Evolutionary conservation across 1,140 invertebrate genomes (phyloP), one percentile per base, ranked within the genome.

Genomic region (Macrobrachium rosenbergii): DNA sequence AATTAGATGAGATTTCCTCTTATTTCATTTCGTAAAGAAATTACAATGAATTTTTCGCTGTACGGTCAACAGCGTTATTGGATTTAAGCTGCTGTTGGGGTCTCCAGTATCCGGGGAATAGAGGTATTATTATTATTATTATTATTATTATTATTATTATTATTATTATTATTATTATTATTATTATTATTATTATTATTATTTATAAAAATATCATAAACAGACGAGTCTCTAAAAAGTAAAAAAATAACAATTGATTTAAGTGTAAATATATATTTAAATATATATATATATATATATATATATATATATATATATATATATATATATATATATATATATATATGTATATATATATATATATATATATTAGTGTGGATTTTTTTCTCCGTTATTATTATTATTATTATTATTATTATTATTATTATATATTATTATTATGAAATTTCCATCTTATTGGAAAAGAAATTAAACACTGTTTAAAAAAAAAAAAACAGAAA

Each of bases 101-200:
- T n/a, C n/a, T n/a, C n/a, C n/a, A n/a, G n/a, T n/a, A n/a, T n/a
- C n/a, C n/a, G n/a, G n/a, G n/a, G n/a, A n/a, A n/a, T n/a, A n/a
- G n/a, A n/a, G n/a, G n/a, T 45, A 37, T 16, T 76, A 76, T 16
- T 45, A 76, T 16, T 45, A 76, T 3, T n/a, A 77, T 43, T 7
- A 77, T 6, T 52, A 77, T 17, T 77, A 77, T 43, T 52, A 77
- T 43, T 52, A 77, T 17, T 37, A 77, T 43, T 52, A 77, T 43
- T 77, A 77, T 43, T 77, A 77, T 43, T 52, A 77, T 43, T 77
- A 77, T 43, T 77, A 77, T 43, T 52, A 77, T 6, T 77, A 77
- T 77, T 16, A 43, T 21, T 23, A 14, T 16, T 75, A 23, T 75
- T 17, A 23, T 37, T 5, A n/a, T 21, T 67, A 17, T n/a, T 67